These are phyloP conservation scores for Dendronephthya gigantea DNA, from an alignment of 64 coral and sea anemone species.

Conservation along the genomic window DNA sequence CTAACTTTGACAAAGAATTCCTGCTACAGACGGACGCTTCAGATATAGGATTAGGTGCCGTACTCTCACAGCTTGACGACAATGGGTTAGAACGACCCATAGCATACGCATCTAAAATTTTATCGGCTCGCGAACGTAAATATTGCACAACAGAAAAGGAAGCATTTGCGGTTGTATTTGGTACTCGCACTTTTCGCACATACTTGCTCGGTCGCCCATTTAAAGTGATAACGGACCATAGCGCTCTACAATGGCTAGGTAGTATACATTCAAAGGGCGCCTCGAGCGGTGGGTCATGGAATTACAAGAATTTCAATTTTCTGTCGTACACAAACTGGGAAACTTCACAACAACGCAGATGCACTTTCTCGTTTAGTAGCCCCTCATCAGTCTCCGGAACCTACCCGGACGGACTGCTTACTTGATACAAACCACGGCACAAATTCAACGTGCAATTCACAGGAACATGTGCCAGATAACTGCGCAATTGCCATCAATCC, in stretches of 20 bases:
- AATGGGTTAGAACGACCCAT: constrained; percentile 20
- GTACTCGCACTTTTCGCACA: constrained; percentile 9
- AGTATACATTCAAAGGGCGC: constrained; percentile 28
- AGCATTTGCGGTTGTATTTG: constrained; percentile 5
- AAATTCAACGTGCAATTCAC: background rate
- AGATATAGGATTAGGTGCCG: constrained; percentile 19
- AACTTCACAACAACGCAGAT: constrained; percentile 14
- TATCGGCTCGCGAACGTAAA: constrained; percentile 21
- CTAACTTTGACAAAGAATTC: constrained; percentile 19
- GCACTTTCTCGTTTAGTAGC: constrained; percentile 6
- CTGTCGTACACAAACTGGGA: background rate
- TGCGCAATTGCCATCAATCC: background rate
- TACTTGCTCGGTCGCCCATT: constrained; percentile 13
- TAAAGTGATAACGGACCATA: constrained; percentile 31
- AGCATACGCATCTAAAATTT: constrained; percentile 10
- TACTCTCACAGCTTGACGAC: constrained; percentile 17
- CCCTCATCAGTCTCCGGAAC: background rate
- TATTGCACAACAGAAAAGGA: background rate
- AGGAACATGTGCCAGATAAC: background rate
- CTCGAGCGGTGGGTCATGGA: constrained; percentile 31
- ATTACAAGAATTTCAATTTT: constrained; percentile 33
- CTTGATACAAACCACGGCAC: background rate
- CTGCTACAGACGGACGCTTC: constrained; percentile 19
- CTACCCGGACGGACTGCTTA: background rate
- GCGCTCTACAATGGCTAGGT: constrained; percentile 3